These are phyloP conservation scores for Calliscelio sp. DNA, from an alignment of 2,888 invertebrate species.

Conservation along the genomic window DNA sequence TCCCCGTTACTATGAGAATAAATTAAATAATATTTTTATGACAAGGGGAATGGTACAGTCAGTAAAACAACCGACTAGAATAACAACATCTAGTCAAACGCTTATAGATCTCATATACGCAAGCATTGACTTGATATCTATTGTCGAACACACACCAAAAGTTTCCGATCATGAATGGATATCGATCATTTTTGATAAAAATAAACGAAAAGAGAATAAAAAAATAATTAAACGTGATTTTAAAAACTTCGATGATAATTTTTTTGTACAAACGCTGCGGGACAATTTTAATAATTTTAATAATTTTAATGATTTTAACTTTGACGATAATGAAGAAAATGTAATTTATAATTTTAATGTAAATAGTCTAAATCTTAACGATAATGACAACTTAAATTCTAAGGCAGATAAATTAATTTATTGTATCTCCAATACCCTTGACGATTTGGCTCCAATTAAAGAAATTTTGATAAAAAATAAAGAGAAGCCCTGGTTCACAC, in stretches of 20 bases:
- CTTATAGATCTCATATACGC: conserved; percentile 15
- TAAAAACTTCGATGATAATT: conserved; percentile 35
- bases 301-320: conserved; percentile 2
- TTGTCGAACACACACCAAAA: conserved; percentile 32
- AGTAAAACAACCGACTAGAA: background rate
- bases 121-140: background rate
- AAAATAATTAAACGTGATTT: conserved; percentile 35
- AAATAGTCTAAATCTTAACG: background rate
- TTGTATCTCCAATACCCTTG: background rate
- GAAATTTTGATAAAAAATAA: conserved; percentile 21
- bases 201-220: background rate
- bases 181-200: conserved; percentile 23
- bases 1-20: conserved; percentile 15
- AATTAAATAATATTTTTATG: conserved; percentile 23
- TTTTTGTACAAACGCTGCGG: conserved; percentile 10
- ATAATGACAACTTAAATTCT: conserved; percentile 26
- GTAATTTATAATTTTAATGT: conserved; percentile 13
- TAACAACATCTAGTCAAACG: background rate
- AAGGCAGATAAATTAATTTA: conserved; percentile 31
- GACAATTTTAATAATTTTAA: conserved; percentile 37
- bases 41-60: conserved; percentile 21
- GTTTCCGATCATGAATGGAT: conserved; percentile 49
- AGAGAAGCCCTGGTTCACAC: conserved; percentile 38
- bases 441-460: conserved; percentile 3
- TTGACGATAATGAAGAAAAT: background rate